Evolutionary conservation across 2,888 invertebrate species (phyloP).

Genomic region (Pyrochroa serraticornis): DNA sequence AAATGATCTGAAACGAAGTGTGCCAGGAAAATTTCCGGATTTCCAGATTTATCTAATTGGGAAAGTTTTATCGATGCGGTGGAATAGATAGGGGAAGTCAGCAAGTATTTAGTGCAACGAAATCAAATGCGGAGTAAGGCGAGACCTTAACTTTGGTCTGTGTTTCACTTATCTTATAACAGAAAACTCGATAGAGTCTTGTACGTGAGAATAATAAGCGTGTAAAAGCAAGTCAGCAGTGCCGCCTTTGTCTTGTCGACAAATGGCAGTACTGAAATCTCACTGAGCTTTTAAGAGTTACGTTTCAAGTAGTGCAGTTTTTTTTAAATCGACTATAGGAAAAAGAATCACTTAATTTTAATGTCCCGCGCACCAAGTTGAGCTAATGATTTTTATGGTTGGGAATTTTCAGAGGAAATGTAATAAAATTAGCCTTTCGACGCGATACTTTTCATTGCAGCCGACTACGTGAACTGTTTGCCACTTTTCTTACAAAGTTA

Average conservation of each 20-base stretch:
- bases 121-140: constrained; percentile 11
- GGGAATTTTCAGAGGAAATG: too few relatives aligned
- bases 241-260: constrained; percentile 30
- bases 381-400: too few relatives aligned
- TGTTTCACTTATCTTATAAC: constrained; percentile 27
- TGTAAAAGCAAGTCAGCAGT: constrained; percentile 30
- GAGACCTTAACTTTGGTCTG: constrained; percentile 4
- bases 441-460: too few relatives aligned
- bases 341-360: too few relatives aligned
- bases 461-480: too few relatives aligned
- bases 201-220: constrained; percentile 32
- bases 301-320: too few relatives aligned
- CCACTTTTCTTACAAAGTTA: background rate
- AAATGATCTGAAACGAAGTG: constrained; percentile 8
- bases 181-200: constrained; percentile 24
- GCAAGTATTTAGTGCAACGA: constrained; percentile 14
- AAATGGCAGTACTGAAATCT: constrained; percentile 22
- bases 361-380: too few relatives aligned
- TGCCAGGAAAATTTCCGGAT: constrained; percentile 6
- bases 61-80: constrained; percentile 13
- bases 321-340: too few relatives aligned
- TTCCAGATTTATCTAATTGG: constrained; percentile 16
- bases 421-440: too few relatives aligned
- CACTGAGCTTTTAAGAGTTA: constrained; percentile 10
- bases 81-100: constrained; percentile 7